These are phyloP conservation scores for Chaitophorus viminalis DNA, from an alignment of 2,888 invertebrate genomes.

Conservation along the genomic window DNA sequence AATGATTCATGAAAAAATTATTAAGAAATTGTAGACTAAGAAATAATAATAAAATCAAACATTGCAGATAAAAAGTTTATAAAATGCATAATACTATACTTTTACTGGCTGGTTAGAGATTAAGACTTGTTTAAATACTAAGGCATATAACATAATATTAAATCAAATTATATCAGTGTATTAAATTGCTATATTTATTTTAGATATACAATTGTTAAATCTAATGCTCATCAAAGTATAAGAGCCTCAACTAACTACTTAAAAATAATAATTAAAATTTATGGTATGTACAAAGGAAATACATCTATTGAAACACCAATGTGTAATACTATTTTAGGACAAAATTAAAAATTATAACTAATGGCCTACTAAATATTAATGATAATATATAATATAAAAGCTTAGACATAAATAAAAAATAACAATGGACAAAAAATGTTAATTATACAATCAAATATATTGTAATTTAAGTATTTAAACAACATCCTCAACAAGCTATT, in stretches of 20 bases:
- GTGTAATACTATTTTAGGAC: conserved; percentile 16
- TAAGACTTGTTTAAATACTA: too few relatives aligned
- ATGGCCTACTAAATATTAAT: conserved; percentile 27
- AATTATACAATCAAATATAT: conserved; percentile 17
- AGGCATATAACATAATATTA: too few relatives aligned
- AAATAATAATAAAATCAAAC: too few relatives aligned
- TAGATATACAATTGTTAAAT: conserved; percentile 8
- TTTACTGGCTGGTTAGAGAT: too few relatives aligned
- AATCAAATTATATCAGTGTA: not conserved
- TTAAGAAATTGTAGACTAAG: not conserved
- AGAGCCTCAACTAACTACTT: conserved; percentile 18
- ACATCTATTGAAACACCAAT: not conserved
- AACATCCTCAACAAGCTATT: not conserved
- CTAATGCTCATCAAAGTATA: conserved; percentile 20
- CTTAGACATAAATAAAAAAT: conserved; percentile 51
- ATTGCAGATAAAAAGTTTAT: too few relatives aligned
- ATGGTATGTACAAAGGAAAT: conserved; percentile 31
- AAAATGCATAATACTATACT: too few relatives aligned
- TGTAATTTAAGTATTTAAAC: conserved; percentile 12
- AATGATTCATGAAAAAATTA: not conserved
- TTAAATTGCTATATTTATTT: conserved; percentile 31
- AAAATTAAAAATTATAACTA: conserved; percentile 8
- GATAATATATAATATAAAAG: conserved; percentile 43
- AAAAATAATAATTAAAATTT: conserved; percentile 26
- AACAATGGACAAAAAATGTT: conserved; percentile 39